Evolutionary conservation across 1,140 invertebrate genomes (phyloP).

Genomic region (Diorhabda sublineata): DNA sequence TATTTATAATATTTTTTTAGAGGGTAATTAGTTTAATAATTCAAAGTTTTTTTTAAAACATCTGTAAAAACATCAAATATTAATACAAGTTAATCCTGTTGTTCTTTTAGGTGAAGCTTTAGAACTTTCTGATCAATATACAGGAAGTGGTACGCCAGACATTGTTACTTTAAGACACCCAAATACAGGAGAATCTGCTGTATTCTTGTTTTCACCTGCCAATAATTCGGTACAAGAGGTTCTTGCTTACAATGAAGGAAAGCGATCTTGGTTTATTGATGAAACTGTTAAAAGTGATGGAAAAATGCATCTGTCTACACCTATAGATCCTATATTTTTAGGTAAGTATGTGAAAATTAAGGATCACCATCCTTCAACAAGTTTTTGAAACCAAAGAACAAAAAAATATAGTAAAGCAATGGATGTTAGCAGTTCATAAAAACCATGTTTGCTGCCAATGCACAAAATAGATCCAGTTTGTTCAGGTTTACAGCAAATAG

Average conservation of each 20-base stretch:
- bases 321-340: conserved; percentile 69
- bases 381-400: too few species aligned
- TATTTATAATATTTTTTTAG: too few species aligned
- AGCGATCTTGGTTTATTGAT: conserved; percentile 67
- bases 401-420: too few species aligned
- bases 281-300: conserved; percentile 71
- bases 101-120: conserved; percentile 47
- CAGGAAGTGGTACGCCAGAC: conserved; percentile 61
- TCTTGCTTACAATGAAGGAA: conserved; percentile 61
- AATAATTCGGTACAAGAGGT: conserved; percentile 61
- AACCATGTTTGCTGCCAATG: too few species aligned
- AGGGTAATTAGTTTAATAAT: too few species aligned
- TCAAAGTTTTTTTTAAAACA: too few species aligned
- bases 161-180: conserved; percentile 71
- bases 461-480: too few species aligned
- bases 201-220: conserved; percentile 58
- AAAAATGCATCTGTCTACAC: conserved; percentile 65
- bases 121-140: conserved; percentile 52
- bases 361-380: too few species aligned
- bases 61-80: too few species aligned
- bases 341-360: conserved; percentile 39
- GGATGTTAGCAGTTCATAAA: too few species aligned
- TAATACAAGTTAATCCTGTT: too few species aligned
- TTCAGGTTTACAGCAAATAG: too few species aligned
- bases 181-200: conserved; percentile 54